phyloP scores from a whole-genome alignment of 64 coral and sea anemone genomes.

The Montipora sp. region DNA sequence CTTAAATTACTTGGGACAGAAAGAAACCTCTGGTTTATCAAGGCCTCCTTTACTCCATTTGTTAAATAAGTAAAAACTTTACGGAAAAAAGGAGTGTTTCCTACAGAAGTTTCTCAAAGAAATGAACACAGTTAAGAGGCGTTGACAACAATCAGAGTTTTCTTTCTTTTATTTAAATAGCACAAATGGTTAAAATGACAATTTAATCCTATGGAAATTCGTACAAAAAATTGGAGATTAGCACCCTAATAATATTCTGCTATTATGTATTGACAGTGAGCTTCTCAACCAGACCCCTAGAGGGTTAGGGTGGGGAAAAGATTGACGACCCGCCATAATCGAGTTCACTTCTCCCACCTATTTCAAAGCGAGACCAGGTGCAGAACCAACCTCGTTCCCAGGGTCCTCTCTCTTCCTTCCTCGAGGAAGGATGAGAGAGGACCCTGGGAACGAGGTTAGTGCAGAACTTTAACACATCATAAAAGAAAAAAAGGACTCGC shows the following conservation, averaged over 20 bases:
- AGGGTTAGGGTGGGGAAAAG: neutral
- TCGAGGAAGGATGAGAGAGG: no score
- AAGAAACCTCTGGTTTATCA: constrained; percentile 20
- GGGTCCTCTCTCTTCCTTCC: no score
- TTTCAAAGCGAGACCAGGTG: no score
- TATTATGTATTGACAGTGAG: neutral
- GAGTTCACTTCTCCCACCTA: no score
- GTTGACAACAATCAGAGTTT: constrained; percentile 32
- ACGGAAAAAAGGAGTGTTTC: no score
- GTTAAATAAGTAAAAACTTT: neutral
- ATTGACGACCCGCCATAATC: neutral
- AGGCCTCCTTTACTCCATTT: neutral
- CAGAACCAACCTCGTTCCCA: no score
- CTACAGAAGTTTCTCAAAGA: neutral
- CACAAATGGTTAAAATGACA: neutral
- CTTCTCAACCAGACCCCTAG: neutral
- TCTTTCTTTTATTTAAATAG: constrained; percentile 29
- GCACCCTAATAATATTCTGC: neutral
- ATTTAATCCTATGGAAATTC: neutral
- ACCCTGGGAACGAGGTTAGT: no score
- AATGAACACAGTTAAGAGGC: neutral
- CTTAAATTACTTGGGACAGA: neutral
- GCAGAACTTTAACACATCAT: no score
- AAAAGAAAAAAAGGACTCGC: no score
- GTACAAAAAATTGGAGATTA: neutral